These are phyloP conservation scores for Pelagia noctiluca DNA, from an alignment of 30 jellyfish, hydroid and myxozoan species.

Conservation along the genomic window DNA sequence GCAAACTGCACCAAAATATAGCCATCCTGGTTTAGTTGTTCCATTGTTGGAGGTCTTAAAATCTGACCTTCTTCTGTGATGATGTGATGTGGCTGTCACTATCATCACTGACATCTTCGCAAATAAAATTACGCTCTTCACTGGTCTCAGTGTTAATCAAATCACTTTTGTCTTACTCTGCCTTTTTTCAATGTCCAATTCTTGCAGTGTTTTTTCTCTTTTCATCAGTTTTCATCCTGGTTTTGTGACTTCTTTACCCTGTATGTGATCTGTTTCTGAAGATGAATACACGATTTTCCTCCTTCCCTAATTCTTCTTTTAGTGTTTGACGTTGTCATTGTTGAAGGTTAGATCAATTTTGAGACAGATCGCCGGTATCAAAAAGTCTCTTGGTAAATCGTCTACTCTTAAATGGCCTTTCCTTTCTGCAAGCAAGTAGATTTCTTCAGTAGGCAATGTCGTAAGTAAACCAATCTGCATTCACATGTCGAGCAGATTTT, in stretches of 20 bases:
- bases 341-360: too few relatives aligned
- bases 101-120: constrained; percentile 43
- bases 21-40: constrained; percentile 53
- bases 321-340: neutral
- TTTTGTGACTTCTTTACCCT: neutral
- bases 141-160: constrained; percentile 34
- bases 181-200: neutral
- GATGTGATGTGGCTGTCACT: constrained; percentile 10
- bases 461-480: too few relatives aligned
- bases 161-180: constrained; percentile 23
- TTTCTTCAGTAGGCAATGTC: too few relatives aligned
- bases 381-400: too few relatives aligned
- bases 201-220: neutral
- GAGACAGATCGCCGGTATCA: too few relatives aligned
- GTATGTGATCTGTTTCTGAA: neutral
- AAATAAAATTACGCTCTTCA: constrained; percentile 32
- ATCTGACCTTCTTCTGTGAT: constrained; percentile 44
- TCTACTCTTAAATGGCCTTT: too few relatives aligned
- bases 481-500: too few relatives aligned
- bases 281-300: neutral
- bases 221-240: neutral
- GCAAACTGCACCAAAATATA: constrained; percentile 39
- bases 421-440: too few relatives aligned
- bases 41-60: constrained; percentile 55
- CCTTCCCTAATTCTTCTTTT: neutral